Evolutionary conservation across 2,113 vertebrate genomes (phyloP).

Genomic region (Cyphomyrus discorhynchus): DNA sequence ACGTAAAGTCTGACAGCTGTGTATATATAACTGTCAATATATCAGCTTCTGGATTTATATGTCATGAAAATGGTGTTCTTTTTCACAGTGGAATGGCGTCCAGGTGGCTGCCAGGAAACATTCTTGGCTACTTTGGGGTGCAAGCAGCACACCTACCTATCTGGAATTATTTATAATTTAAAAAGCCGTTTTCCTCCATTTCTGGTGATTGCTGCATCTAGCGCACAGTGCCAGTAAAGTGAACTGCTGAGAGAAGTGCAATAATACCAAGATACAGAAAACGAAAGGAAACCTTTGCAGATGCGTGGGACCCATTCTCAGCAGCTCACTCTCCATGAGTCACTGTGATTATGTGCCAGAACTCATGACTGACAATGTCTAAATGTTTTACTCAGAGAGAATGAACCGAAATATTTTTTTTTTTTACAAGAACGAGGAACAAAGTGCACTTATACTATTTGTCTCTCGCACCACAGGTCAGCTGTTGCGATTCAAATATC

Average conservation of each 20-base stretch:
- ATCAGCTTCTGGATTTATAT: not conserved
- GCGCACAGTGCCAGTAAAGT: not conserved
- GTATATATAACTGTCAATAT: not conserved
- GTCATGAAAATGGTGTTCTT: not conserved
- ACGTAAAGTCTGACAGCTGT: not conserved
- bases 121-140: not conserved
- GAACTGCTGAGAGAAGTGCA: slow-evolving; percentile 3
- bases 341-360: slow-evolving; percentile 18
- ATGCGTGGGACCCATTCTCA: not conserved
- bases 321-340: not conserved
- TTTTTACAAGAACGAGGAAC: slow-evolving; percentile 6
- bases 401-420: not conserved
- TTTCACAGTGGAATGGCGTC: not conserved
- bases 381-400: not conserved
- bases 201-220: not conserved
- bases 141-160: not conserved
- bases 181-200: not conserved
- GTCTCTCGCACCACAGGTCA: not conserved
- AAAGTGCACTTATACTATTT: slow-evolving; percentile 25
- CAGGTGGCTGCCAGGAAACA: not conserved
- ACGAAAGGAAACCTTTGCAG: not conserved
- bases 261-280: not conserved
- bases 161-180: not conserved
- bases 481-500: not conserved
- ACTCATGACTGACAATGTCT: not conserved